Conservation (phyloP, 2,113 vertebrate genomes). For the Atractosteus spatula region DNA sequence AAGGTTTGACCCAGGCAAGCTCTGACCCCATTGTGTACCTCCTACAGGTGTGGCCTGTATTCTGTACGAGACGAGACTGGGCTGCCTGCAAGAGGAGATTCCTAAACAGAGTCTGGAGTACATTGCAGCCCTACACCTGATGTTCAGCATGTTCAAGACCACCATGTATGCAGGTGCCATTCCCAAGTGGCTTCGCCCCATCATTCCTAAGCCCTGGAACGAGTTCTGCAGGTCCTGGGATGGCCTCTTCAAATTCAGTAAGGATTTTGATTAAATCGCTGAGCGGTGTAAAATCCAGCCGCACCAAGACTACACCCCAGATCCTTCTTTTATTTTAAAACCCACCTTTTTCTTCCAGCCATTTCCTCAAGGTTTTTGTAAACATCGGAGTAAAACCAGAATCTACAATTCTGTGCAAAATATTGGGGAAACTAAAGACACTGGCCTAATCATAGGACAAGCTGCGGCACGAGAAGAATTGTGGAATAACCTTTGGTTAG, state of each 20-base stretch:
- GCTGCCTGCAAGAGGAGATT: conserved; percentile 78
- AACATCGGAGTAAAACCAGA: too few relatives aligned
- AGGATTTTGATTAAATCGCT: conserved; percentile 35
- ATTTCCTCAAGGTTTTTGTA: too few relatives aligned
- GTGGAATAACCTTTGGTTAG: too few relatives aligned
- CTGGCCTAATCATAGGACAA: too few relatives aligned
- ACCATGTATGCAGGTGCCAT: conserved; percentile 92
- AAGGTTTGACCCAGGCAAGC: too few relatives aligned
- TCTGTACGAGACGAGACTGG: conserved; percentile 81
- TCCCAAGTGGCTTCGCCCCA: conserved; percentile 83
- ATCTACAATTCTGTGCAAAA: too few relatives aligned
- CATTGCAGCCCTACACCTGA: conserved; percentile 82
- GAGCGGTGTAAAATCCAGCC: too few relatives aligned
- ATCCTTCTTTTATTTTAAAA: too few relatives aligned
- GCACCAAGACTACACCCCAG: too few relatives aligned
- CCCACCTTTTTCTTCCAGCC: too few relatives aligned
- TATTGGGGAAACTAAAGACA: too few relatives aligned
- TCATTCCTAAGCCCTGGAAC: conserved; percentile 87
- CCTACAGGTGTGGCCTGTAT: conserved; percentile 78
- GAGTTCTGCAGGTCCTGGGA: conserved; percentile 94
- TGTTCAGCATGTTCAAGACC: conserved; percentile 94
- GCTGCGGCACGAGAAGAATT: too few relatives aligned
- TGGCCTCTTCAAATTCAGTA: conserved; percentile 93
- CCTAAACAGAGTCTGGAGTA: conserved; percentile 79
- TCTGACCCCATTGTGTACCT: background rate